Conservation (phyloP, 2,113 vertebrate species). For the Thalassarche chlororhynchos region DNA sequence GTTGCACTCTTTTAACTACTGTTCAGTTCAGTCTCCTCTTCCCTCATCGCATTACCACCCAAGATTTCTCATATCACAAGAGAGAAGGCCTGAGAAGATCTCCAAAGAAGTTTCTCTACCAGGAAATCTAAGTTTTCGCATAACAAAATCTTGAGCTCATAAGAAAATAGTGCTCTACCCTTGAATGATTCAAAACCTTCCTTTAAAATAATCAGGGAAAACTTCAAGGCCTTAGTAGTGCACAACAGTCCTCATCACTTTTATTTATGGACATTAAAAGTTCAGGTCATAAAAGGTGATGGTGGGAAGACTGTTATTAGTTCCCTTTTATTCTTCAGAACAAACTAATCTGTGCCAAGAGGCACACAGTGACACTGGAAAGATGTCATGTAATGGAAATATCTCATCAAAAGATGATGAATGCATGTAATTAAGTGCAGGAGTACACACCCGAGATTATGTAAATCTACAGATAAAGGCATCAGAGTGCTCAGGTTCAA, state of each 20-base stretch:
- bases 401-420: slow-evolving; percentile 15
- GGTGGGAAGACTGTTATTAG: background rate
- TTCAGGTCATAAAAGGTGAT: background rate
- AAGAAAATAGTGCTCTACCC: background rate
- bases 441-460: background rate
- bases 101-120: background rate
- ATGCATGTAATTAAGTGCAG: slow-evolving; percentile 33
- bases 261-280: background rate
- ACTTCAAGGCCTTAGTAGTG: background rate
- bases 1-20: background rate
- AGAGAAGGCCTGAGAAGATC: background rate
- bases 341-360: background rate
- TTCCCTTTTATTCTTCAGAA: slow-evolving; percentile 11
- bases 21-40: background rate
- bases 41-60: background rate
- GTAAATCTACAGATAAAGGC: background rate
- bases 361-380: background rate
- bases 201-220: background rate
- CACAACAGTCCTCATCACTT: background rate
- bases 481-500: background rate
- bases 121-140: background rate
- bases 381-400: slow-evolving; percentile 12
- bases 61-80: background rate
- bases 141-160: background rate
- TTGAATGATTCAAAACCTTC: background rate